Conservation (phyloP, 2,888 invertebrate genomes). For the Xylophagus ater region DNA sequence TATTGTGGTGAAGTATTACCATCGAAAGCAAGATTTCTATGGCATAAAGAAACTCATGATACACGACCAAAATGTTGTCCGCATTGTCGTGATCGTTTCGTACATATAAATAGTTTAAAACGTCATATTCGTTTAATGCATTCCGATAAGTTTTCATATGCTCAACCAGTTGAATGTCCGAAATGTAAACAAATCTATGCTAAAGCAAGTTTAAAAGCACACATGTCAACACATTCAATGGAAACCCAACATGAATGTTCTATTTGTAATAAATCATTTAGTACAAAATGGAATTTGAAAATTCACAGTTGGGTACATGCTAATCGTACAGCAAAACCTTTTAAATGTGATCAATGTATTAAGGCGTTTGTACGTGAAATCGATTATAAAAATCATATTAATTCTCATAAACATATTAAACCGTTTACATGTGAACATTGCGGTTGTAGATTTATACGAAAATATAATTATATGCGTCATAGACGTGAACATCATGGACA, state of each 20-base stretch:
- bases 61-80: conserved; percentile 71
- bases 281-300: conserved; percentile 83
- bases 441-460: conserved; percentile 78
- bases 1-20: conserved; percentile 72
- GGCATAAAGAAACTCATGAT: conserved; percentile 81
- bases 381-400: conserved; percentile 74
- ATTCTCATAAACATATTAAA: conserved; percentile 70
- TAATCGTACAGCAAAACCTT: conserved; percentile 70
- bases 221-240: conserved; percentile 65
- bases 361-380: conserved; percentile 73
- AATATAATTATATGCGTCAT: conserved; percentile 79
- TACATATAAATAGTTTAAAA: conserved; percentile 71
- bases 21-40: conserved; percentile 69
- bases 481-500: conserved; percentile 72
- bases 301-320: conserved; percentile 84
- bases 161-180: conserved; percentile 57
- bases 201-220: conserved; percentile 65
- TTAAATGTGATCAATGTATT: conserved; percentile 71
- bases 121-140: conserved; percentile 73
- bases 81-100: conserved; percentile 77
- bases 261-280: conserved; percentile 75
- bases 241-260: conserved; percentile 68
- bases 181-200: conserved; percentile 59
- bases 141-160: conserved; percentile 61
- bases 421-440: conserved; percentile 82